phyloP scores from a whole-genome alignment of 2,113 vertebrate genomes.

The Porphyrio hochstetteri region DNA sequence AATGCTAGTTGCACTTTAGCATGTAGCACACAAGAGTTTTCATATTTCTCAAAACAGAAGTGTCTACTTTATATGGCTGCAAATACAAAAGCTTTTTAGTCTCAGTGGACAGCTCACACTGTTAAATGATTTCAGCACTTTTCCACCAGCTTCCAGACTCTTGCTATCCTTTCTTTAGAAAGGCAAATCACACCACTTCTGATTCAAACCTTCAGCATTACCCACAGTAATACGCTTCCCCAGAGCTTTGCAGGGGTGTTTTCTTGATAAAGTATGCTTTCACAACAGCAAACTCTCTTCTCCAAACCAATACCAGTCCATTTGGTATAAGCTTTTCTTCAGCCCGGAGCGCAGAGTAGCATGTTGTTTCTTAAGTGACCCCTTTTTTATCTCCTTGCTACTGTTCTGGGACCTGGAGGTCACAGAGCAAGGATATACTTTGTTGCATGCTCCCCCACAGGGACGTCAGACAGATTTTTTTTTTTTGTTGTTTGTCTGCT shows the following conservation, averaged over 20 bases:
- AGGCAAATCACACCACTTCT: background rate
- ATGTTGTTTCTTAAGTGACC: rapidly evolving
- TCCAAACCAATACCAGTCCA: background rate
- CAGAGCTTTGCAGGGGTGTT: background rate
- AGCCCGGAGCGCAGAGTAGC: background rate
- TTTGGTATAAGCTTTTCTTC: background rate
- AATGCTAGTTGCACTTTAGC: background rate
- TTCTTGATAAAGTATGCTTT: background rate
- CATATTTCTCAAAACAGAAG: background rate
- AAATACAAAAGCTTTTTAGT: background rate
- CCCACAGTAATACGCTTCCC: background rate
- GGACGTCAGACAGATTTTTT: background rate
- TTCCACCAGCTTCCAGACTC: background rate
- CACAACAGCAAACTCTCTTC: background rate
- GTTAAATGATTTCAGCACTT: background rate
- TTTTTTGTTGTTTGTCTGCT: background rate
- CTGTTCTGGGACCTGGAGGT: background rate
- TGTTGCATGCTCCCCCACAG: background rate
- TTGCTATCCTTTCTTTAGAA: background rate
- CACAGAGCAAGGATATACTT: background rate
- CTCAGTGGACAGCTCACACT: background rate
- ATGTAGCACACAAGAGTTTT: background rate
- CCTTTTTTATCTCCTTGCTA: background rate
- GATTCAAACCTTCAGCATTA: background rate
- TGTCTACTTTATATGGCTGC: background rate